Conservation (phyloP, 2,888 invertebrate species). For the Sepiola atlantica region DNA sequence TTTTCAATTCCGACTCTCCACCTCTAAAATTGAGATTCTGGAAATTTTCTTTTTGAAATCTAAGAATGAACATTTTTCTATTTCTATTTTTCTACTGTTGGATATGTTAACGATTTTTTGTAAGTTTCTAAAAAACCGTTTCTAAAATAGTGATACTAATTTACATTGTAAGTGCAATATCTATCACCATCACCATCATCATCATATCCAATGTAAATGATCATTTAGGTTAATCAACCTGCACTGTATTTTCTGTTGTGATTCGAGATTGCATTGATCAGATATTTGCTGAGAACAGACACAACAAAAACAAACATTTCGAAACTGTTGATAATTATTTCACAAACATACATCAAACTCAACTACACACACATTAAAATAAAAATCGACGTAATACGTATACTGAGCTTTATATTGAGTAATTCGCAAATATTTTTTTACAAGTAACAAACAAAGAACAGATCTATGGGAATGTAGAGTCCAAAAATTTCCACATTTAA, state of each 20-base stretch:
- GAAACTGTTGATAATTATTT: not conserved
- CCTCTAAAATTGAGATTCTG: not conserved
- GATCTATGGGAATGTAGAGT: not conserved
- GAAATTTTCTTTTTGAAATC: not conserved
- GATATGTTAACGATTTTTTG: not conserved
- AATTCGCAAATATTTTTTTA: not conserved
- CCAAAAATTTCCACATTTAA: too few species aligned
- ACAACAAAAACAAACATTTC: not conserved
- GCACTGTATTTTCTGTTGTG: not conserved
- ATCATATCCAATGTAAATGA: not conserved
- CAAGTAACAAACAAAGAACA: not conserved
- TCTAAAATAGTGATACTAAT: not conserved
- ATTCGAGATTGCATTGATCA: constrained; percentile 20
- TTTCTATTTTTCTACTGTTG: too few species aligned
- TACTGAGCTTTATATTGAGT: not conserved
- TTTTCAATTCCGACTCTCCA: too few species aligned
- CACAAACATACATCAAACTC: not conserved
- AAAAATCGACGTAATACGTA: not conserved
- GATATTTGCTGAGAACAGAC: not conserved
- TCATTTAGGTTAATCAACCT: not conserved
- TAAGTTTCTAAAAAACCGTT: not conserved
- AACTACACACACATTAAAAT: not conserved
- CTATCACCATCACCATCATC: too few species aligned
- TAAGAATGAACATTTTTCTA: not conserved
- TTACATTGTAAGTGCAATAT: not conserved